Base-by-base conservation (phyloP, 2,797 vertebrate species). In the Hoplostethus mediterraneus region DNA sequence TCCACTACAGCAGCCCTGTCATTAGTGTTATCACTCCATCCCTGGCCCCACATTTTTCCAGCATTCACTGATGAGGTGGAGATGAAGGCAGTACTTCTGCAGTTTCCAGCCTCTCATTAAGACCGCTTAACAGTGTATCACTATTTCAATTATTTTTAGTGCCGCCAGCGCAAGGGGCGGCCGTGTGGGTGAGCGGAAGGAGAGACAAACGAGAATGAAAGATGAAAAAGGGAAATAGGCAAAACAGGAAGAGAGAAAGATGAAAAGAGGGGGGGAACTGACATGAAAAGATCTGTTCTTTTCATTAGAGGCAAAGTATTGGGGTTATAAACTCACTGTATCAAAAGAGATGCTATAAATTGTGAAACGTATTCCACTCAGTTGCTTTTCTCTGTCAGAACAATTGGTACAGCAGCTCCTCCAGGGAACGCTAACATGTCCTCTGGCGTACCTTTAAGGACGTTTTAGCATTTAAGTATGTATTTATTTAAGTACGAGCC, bases 91-190 rank as follows among this genome's bases (percentile, higher is more conserved):
- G 44, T 30, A 69, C 72, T 71, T 74, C 74, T 75, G 79, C 63
- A 66, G 57, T 71, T 87, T 81, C 63, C 80, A 80, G 72, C 74
- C 79, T 68, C 79, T 92, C 82, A 90, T 92, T 91, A 90, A 81
- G 63, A 68, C 71, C 73, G 66, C 71, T 84, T 83, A 66, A 87
- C 68, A 87, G 62, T 78, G 77, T 85, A 75, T 85, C 86, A 78
- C 85, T 64, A 84, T 87, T 86, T 89, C 55, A 81, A 85, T 92
- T 89, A 88, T 87, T 86, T 90, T 86, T 90, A 84, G 82, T 63
- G 72, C 60, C 14, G 53, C 38, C 21, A 51, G 79, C 81, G 70
- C 70, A 65, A 72, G 78, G 88, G 78, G 21, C 86, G 82, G 66
- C 62, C 17, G 63, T 6, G 67, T 74, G 77, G 76, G 53, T 47